Evolutionary conservation across 1,140 invertebrate genomes (phyloP).

Genomic region (Phthorimaea operculella): DNA sequence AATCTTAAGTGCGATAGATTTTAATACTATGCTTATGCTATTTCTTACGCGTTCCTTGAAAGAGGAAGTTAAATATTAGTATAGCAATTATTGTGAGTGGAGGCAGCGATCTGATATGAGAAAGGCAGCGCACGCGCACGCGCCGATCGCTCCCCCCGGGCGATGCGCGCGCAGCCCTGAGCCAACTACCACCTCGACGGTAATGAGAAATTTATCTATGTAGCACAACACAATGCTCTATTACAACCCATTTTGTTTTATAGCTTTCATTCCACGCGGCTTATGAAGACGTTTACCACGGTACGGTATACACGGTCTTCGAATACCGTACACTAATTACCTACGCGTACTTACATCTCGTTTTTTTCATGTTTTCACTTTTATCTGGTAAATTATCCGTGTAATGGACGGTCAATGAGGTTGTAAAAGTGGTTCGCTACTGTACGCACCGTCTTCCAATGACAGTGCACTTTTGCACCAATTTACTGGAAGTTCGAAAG

Average conservation of each 20-base stretch:
- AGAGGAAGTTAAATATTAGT: constrained; percentile 6
- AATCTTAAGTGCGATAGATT: too few relatives aligned
- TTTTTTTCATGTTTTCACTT: constrained; percentile 2
- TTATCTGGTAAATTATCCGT: constrained; percentile 4
- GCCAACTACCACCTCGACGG: constrained; percentile 12
- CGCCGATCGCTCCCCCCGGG: constrained; percentile 18
- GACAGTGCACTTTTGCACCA: constrained; percentile 19
- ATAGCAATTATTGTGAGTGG: constrained; percentile 1
- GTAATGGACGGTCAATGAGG: constrained; percentile 1
- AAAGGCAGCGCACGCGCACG: constrained; percentile 10
- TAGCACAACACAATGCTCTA: constrained; percentile 21
- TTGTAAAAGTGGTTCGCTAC: constrained; percentile 13
- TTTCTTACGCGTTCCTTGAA: not conserved
- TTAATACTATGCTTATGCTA: too few relatives aligned
- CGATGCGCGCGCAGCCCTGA: constrained; percentile 5
- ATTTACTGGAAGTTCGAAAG: constrained; percentile 20
- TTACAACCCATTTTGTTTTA: constrained; percentile 13
- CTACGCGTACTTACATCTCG: not conserved
- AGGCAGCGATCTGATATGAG: constrained; percentile 11
- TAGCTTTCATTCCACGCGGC: constrained; percentile 1
- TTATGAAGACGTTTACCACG: constrained; percentile 8
- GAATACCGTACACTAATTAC: constrained; percentile 1
- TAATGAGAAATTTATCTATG: constrained; percentile 40
- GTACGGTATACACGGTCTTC: not conserved
- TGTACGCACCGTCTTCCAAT: constrained; percentile 12